Percentiles rank a stretch among this genome's conserved stretches.
Evolutionary conservation across 2,113 vertebrate species (phyloP).

Genomic region (Oncorhynchus clarkii): DNA sequence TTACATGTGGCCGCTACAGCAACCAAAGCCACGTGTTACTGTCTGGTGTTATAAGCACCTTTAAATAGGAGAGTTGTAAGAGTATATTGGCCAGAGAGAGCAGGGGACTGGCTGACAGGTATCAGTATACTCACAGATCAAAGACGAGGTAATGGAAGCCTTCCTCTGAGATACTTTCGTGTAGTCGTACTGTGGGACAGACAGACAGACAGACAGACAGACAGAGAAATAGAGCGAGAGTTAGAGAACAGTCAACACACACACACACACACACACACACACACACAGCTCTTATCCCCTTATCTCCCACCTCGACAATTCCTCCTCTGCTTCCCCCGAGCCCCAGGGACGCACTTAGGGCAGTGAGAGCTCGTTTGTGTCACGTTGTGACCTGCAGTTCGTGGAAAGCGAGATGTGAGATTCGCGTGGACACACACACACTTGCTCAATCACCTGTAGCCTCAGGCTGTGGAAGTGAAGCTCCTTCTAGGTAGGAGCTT

Average conservation of each 20-base stretch:
- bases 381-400: no score
- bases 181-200: slow-evolving; percentile 84
- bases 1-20: no score
- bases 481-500: no score
- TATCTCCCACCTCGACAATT: no score
- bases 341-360: no score
- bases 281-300: neutral
- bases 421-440: neutral
- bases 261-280: no score
- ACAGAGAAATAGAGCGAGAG: slow-evolving; percentile 10
- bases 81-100: neutral
- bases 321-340: no score
- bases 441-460: slow-evolving; percentile 1
- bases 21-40: no score
- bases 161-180: slow-evolving; percentile 98
- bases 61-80: no score
- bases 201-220: neutral
- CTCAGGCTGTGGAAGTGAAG: neutral
- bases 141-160: slow-evolving; percentile 98
- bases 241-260: neutral
- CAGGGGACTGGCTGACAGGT: neutral
- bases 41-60: no score
- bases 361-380: no score
- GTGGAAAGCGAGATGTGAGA: no score
- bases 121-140: slow-evolving; percentile 89